Percentiles rank a stretch among this genome's conserved stretches.
phyloP scores from a whole-genome alignment of 2,797 vertebrate species.

The Gadopsis marmoratus region DNA sequence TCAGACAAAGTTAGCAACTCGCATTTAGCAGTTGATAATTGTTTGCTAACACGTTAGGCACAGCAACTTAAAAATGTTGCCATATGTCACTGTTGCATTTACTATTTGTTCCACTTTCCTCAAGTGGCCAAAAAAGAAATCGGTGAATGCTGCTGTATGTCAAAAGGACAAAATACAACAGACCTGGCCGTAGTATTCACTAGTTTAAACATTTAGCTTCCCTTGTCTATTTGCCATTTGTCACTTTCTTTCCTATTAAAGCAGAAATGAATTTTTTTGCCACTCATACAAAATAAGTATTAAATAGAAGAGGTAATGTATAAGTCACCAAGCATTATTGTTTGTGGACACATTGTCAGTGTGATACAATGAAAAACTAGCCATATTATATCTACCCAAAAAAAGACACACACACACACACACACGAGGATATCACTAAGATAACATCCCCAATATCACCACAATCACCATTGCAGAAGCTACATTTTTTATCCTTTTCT shows the following conservation, averaged over 20 bases:
- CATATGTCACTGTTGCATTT: not conserved
- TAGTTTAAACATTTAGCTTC: not conserved
- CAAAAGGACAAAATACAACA: not conserved
- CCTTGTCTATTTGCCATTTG: not conserved
- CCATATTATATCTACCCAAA: not conserved
- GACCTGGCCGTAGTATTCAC: not conserved
- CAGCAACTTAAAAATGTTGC: not conserved
- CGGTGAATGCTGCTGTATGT: not conserved
- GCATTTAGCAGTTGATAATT: not conserved
- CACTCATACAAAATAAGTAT: not conserved
- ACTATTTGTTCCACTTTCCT: not conserved
- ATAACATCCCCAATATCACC: not conserved
- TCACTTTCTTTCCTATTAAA: not conserved
- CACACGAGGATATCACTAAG: not conserved
- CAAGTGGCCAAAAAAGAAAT: not conserved
- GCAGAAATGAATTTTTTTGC: too few relatives aligned
- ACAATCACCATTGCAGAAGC: not conserved
- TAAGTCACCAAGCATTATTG: not conserved
- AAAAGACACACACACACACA: too few relatives aligned
- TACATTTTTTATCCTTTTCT: not conserved
- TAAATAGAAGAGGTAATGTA: not conserved
- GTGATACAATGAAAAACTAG: not conserved
- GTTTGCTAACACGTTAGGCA: not conserved
- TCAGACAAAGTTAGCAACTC: not conserved
- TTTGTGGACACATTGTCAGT: not conserved